A percentile compares a stretch with the other conserved stretches of the same genome.
Conservation (phyloP, 2,888 invertebrate genomes). For the Heliconius hortense region DNA sequence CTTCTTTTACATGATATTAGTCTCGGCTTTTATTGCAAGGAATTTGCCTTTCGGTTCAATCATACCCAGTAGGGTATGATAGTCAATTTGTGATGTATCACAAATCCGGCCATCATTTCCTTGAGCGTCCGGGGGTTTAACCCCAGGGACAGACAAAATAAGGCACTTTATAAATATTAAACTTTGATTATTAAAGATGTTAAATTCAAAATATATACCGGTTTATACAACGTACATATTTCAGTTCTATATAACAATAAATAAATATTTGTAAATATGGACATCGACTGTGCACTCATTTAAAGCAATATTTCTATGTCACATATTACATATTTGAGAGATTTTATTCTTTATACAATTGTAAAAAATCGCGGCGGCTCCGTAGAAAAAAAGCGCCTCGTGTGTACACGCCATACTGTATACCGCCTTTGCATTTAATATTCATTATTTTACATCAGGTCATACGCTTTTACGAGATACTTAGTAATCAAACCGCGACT, state of each 20-base stretch:
- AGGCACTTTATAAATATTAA: no score
- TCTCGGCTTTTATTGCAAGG: no score
- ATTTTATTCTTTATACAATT: neutral
- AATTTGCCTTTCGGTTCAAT: no score
- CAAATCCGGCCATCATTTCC: no score
- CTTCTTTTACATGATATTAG: no score
- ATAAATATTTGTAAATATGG: neutral
- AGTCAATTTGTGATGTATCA: no score
- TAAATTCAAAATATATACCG: neutral
- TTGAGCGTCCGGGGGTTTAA: no score
- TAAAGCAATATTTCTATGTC: neutral
- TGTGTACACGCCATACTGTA: constrained; percentile 32
- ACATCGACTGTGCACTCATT: neutral
- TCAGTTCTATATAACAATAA: neutral
- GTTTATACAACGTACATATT: neutral
- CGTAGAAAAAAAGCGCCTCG: constrained; percentile 15
- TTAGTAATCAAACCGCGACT: constrained; percentile 51
- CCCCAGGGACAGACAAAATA: no score
- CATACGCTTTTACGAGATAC: constrained; percentile 55
- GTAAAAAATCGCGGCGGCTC: constrained; percentile 12
- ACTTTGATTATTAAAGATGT: neutral
- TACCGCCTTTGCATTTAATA: constrained; percentile 66
- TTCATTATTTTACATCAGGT: constrained; percentile 57
- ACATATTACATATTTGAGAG: neutral
- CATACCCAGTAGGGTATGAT: no score